phyloP scores from a whole-genome alignment of 2,113 vertebrate genomes.

The zebrafish (Danio rerio) region GRCz12tu NC_133183.1:10387001-10387500 shows the following conservation, averaged over 20 bases:
- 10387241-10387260: too few species aligned
- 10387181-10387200: too few species aligned
- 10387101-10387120: too few species aligned
- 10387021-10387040: not conserved
- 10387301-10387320: not conserved
- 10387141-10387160: too few species aligned
- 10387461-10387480: not conserved
- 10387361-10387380: constrained; percentile 4
- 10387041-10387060: not conserved
- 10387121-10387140: too few species aligned
- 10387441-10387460: not conserved
- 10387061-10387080: not conserved
- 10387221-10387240: too few species aligned
- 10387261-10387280: too few species aligned
- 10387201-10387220: too few species aligned
- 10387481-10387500: not conserved
- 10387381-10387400: constrained; percentile 15
- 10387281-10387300: too few species aligned
- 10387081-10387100: too few species aligned
- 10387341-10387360: not conserved
- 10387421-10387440: not conserved
- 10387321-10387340: not conserved
- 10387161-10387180: too few species aligned
- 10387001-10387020: not conserved
- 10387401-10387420: not conserved